Base-by-base conservation (phyloP, 2,797 vertebrate species). In the Luscinia megarhynchos region DNA sequence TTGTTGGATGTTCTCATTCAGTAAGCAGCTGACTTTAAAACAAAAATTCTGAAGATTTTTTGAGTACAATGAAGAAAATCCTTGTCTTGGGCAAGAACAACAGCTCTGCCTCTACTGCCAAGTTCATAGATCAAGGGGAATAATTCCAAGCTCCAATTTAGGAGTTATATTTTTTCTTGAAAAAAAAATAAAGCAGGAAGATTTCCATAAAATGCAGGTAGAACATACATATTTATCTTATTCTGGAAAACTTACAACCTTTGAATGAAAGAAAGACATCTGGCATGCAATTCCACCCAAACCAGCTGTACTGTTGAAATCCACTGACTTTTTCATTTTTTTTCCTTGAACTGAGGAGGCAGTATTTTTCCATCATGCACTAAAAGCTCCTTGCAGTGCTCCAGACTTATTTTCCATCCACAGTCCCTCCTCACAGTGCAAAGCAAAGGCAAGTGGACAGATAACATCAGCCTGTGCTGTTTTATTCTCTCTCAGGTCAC, bases 151-250 rank as follows among this genome's bases (percentile, higher is more conserved):
- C 29, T 34, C 45, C 79, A 66, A 64, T 83, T 76, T 58, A 83
- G 23, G 76, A 62, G 68, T 40, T 57, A 2, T 73, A 48, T 76
- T 72, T 93, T 94, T 87, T 53, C 17, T 59, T 26, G 26, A 8
- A 67, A 79, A 80, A 59, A 91, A 84, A 92, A 90, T 30, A 87
- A 82, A 53, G 29, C 50, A n/a, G 78, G 54, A 62, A 92, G 11
- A 69, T 63, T 85, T 74, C 72, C 87, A 91, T 86, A 91, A 94
- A 85, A 61, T 62, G 34, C 43, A 78, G 48, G n/a, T 8, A 79
- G 54, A 93, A 81, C 19, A 85, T 34, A 76, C 59, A 63, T 91
- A 83, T 90, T 89, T 92, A 86, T 81, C 82, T 91, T 94, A 73
- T 30, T 78, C n/a, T 66, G 84, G 45, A 84, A 96, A 95, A 91